Base-by-base conservation (phyloP, 2,113 vertebrate genomes). In the Brachypteracias leptosomus region DNA sequence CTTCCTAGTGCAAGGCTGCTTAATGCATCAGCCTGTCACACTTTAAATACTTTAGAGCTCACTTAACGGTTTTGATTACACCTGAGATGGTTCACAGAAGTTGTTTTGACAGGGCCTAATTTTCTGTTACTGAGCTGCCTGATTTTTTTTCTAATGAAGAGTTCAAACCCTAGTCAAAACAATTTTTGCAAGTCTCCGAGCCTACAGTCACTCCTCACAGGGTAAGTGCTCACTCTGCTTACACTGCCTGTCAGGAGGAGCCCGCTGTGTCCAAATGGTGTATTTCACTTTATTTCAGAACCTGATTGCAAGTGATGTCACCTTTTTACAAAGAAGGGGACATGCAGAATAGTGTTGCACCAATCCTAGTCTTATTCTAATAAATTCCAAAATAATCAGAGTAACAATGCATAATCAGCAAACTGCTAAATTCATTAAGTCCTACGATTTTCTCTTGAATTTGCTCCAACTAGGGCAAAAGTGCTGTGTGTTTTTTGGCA, bases 91-190 rank as follows among this genome's bases (percentile, higher is more conserved):
- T 84, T 93, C 59, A 80, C 78, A 95, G 82, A 80, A 74, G 42
- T 40, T 94, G 72, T 90, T 93, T 83, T 94, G 88, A 96, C 75
- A 93, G 65, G 24, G 16, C 36, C 67, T 80, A 62, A 67, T 71
- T 93, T 96, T 95, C 85, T 93, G 29, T 83, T 89, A 76, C 59
- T 80, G 67, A 94, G 29, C 33, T 86, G 33, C 46, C 85, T 77
- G 33, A 13, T 49, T 84, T 82, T 82, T 47, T 49, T 68, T 66
- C 38, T 85, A 57, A 77, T 51, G 22, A 88, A 80, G 66, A 83
- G 16, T 71, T 93, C 71, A 92, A 95, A 84, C 14, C 8, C 29
- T 33, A 92, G 59, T 85, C 82, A 91, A 72, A 97, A 92, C 29
- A 75, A 16, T 65, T 77, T 65, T 80, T 81, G 65, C 78, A 35